Base-by-base conservation (phyloP, 2,797 vertebrate species). In the Arremon brunneinucha region DNA sequence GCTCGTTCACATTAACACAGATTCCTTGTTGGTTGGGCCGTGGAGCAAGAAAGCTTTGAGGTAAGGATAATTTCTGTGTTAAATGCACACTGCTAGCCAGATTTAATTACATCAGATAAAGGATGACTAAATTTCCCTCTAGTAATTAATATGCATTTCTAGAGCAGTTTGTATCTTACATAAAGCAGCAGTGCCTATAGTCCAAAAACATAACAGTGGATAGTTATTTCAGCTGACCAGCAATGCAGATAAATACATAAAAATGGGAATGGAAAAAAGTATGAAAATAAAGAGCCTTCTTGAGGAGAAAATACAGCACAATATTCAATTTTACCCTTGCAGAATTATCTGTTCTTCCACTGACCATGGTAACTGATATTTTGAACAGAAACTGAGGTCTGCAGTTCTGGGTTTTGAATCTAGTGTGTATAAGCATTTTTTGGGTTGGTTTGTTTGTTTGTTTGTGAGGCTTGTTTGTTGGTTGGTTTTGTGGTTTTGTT, bases 361-460 rank as follows among this genome's bases (percentile, higher is more conserved):
- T 77, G 34, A 21, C 17, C 20, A 30, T 12, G 11, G 14, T 34
- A 46, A 53, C 14, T 35, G 8, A 24, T 28, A 26, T 17, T 77
- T 59, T 46, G 8, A 46, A 17, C 14, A 46, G 34, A 85, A 60
- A 69, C 14, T 34, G 20, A 39, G 20, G 10, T 52, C n/a, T 59
- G 62, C 53, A 50, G 7, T 46, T 69, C 55, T 69, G 28, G 9
- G 6, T 9, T 68, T 53, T 69, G 16, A 68, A 46, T 39, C 20
- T 39, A 17, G 16, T 24, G 20, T 39, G 11, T 24, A 2, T 20
- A 17, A 24, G 11, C n/a, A n/a, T n/a, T n/a, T n/a, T n/a, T n/a
- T n/a, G n/a, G n/a, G n/a, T n/a, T n/a, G n/a, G 19, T 1, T 24
- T 0, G 11, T 21, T 14, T 43, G 8, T 55, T 64, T 24, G 16